Base-by-base conservation (phyloP, 1,140 invertebrate genomes). In the Drosophila pruinosa region DNA sequence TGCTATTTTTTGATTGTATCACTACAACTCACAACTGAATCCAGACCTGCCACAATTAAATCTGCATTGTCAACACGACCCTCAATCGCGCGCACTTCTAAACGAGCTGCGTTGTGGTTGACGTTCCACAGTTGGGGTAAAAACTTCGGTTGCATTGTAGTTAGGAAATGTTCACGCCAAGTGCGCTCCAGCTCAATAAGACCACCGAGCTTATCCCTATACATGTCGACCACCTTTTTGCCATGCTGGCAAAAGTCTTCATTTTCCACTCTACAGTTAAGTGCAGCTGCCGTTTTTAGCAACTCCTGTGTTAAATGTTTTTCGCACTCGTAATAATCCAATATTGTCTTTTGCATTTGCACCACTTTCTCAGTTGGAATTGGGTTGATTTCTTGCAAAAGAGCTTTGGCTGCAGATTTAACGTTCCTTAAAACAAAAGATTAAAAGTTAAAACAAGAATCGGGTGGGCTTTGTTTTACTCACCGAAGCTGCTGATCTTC, bases 81-180 rank as follows among this genome's bases (percentile, higher is more conserved):
- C 78, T 94, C 93, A 15, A 85, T 89, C 4, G 91, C 90, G 15
- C 91, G 91, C 2, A 93, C 91, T 47, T 91, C 90, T 34, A 94
- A 89, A 36, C 93, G 91, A 47, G 94, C 92, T 48, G 93, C 93
- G 76, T 94, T 96, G 75, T 96, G 95, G 68, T 93, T 93, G 12
- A 95, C 91, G 48, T 96, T 97, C 96, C 96, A 97, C 39, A 95
- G 91, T 3, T 93, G 89, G 0, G 96, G 96, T 79, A 97, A 92
- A 91, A 92, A 94, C 34, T 93, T 89, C 0, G 96, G 96, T 24
- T 94, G 90, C 96, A 97, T 97, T 1, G 92, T 93, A 0, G 92
- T 80, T 4, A 97, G 74, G 89, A 97, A 97, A 90, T 97, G 95
- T 83, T 96, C 92, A 6, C 96, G 92, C 96, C 96, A 97, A 53